Evolutionary conservation across 2,113 vertebrate genomes (phyloP), one percentile per base, ranked within the genome.

Genomic region (Actenoides lindsayi): DNA sequence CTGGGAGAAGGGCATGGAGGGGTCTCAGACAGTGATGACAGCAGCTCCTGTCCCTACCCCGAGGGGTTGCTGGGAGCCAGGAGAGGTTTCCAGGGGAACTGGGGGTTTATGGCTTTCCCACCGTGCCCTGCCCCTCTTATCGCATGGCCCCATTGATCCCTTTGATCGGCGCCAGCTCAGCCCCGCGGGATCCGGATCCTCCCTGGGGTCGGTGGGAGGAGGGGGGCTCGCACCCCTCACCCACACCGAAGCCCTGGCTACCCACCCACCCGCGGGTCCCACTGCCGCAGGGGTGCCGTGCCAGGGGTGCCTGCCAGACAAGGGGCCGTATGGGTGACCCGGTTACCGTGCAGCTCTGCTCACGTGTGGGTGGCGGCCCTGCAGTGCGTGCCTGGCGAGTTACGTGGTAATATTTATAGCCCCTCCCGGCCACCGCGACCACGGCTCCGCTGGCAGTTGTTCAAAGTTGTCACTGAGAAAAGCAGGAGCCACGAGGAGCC

Each of bases 81-180:
- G 7, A 0, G 0, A 64, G 63, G 75, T 90, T 94, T 84, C 64
- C 80, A 50, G 75, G 60, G 89, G 54, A 93, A 71, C 83, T 68
- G 63, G 48, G 70, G 57, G 48, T 95, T 95, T 95, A 96, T 95
- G 94, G 80, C 83, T 69, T 73, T 31, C 65, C 76, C 7, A 42
- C 39, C 7, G 39, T 2, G 30, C 84, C 83, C 87, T 39, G 62
- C 78, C 87, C 83, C 13, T 64, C 79, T 90, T 92, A 94, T 92
- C 96, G 21, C 3, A 1, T 17, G 10, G 94, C 85, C 88, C 65
- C 83, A 90, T 65, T 74, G 92, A 92, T 94, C 94, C 80, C 73
- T 96, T 87, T 95, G 86, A 94, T 94, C 41, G 2, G 94, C 1
- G 24, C 94, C 21, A 18, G 70, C 21, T 46, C 11, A 0, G 50